phyloP scores from a whole-genome alignment of 2,888 invertebrate genomes.

The Azorinus chamasolen region DNA sequence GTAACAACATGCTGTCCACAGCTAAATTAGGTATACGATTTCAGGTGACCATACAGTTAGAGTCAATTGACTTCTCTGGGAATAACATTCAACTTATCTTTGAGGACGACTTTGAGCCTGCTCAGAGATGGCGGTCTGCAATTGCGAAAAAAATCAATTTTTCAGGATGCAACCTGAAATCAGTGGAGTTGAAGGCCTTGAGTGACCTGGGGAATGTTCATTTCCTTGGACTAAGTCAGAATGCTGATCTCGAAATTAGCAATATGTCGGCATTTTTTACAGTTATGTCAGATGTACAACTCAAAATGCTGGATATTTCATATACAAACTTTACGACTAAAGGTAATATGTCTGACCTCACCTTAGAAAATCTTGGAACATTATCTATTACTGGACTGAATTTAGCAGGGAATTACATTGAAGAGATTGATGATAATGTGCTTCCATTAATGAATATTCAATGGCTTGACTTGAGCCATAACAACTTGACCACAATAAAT shows the following conservation, averaged over 20 bases:
- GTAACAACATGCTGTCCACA: constrained; percentile 71
- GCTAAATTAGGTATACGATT: constrained; percentile 73
- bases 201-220: constrained; percentile 59
- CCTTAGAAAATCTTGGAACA: constrained; percentile 45
- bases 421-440: constrained; percentile 35
- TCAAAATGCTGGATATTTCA: constrained; percentile 67
- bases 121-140: constrained; percentile 68
- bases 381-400: constrained; percentile 56
- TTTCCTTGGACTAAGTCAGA: constrained; percentile 69
- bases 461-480: constrained; percentile 67
- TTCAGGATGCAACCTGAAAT: constrained; percentile 73
- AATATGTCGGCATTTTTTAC: constrained; percentile 65
- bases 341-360: constrained; percentile 33
- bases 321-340: constrained; percentile 61
- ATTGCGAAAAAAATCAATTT: constrained; percentile 72
- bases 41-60: constrained; percentile 71
- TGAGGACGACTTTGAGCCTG: constrained; percentile 69
- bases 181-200: constrained; percentile 70
- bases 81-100: constrained; percentile 68
- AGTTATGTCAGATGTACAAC: constrained; percentile 58
- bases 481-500: constrained; percentile 57
- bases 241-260: constrained; percentile 59
- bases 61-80: constrained; percentile 73
- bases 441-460: constrained; percentile 65
- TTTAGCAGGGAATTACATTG: constrained; percentile 60